These are phyloP conservation scores for Rhyacophila evoluta DNA, from an alignment of 2,888 invertebrate species.

Conservation along the genomic window DNA sequence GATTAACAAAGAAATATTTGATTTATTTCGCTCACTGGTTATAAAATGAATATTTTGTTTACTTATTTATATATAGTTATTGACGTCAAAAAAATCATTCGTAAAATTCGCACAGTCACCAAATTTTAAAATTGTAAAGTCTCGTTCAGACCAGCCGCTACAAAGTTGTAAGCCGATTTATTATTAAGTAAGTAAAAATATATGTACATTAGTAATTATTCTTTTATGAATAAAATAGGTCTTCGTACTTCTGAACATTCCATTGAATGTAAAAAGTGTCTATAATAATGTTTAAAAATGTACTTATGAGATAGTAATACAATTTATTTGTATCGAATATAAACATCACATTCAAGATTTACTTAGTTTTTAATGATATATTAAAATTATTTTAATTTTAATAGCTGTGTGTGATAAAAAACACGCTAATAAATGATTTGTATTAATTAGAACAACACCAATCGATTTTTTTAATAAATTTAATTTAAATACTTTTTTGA, in stretches of 20 bases:
- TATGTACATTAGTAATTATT: not conserved
- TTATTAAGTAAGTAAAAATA: not conserved
- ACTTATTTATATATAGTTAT: not conserved
- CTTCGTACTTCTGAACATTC: slow-evolving; percentile 39
- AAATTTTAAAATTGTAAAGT: not conserved
- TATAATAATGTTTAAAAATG: not conserved
- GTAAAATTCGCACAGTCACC: not conserved
- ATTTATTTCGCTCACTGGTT: not conserved
- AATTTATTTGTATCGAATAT: not conserved
- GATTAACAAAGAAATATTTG: not conserved
- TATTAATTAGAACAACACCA: not conserved
- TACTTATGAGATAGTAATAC: not conserved
- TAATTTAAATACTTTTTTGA: not conserved
- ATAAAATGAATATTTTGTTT: not conserved
- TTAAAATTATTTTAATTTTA: not conserved
- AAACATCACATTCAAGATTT: not conserved
- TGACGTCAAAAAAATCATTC: not conserved
- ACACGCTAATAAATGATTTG: not conserved
- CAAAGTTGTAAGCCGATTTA: not conserved
- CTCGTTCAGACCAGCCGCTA: not conserved
- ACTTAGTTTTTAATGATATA: not conserved
- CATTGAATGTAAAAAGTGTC: not conserved
- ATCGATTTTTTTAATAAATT: not conserved
- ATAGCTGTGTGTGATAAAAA: not conserved
- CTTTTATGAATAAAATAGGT: not conserved